A percentile compares a stretch with the other conserved stretches of the same genome.
Conservation (phyloP, 2,113 vertebrate genomes). For the Rhynchopsitta pachyrhyncha region DNA sequence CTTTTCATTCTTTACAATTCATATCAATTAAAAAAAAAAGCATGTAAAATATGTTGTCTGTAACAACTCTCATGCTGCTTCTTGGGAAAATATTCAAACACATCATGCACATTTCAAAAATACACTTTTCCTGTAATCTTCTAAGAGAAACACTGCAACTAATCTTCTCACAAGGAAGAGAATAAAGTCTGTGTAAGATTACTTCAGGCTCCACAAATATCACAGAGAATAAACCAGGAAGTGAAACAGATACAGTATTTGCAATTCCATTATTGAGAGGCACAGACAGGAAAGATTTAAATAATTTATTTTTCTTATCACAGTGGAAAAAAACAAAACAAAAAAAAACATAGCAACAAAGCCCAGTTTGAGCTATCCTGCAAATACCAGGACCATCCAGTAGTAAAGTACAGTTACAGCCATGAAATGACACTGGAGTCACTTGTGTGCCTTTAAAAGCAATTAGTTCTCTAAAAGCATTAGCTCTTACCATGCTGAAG, state of each 20-base stretch:
- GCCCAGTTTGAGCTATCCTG: background rate
- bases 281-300: constrained; percentile 50
- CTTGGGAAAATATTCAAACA: background rate
- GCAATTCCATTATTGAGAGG: constrained; percentile 46
- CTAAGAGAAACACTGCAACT: constrained; percentile 20
- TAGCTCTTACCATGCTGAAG: background rate
- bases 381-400: background rate
- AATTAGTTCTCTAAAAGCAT: constrained; percentile 20
- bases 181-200: constrained; percentile 10
- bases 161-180: constrained; percentile 8
- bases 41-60: background rate
- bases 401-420: background rate
- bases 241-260: constrained; percentile 57
- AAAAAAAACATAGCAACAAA: constrained; percentile 9
- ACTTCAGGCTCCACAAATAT: constrained; percentile 19
- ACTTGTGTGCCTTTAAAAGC: background rate
- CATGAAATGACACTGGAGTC: background rate
- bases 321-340: background rate
- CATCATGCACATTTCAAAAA: background rate
- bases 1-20: background rate
- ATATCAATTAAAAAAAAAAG: background rate
- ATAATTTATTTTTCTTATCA: constrained; percentile 63
- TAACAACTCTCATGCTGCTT: background rate
- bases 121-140: background rate
- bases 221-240: constrained; percentile 47